These are phyloP conservation scores for Polydrusus pterygomalis DNA, from an alignment of 2,888 invertebrate species.

Conservation along the genomic window DNA sequence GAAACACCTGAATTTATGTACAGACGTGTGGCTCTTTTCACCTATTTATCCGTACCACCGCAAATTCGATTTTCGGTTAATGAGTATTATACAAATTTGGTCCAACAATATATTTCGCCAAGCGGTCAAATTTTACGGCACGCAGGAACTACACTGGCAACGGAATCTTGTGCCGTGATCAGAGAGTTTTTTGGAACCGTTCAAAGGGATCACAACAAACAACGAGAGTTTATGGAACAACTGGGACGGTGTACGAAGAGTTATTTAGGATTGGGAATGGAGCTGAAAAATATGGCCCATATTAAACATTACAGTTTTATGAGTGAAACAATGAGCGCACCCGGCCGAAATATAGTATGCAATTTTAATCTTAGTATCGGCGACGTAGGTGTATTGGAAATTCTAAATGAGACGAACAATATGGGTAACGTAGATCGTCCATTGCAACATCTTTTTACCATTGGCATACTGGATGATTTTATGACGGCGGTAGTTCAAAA, in stretches of 20 bases:
- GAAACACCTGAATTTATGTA: constrained; percentile 23
- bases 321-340: neutral
- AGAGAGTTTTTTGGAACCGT: neutral
- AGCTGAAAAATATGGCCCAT: neutral
- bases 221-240: neutral
- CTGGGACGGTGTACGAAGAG: neutral
- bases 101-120: neutral
- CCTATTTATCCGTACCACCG: neutral
- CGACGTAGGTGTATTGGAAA: neutral
- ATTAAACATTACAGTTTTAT: constrained; percentile 13
- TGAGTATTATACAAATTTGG: neutral
- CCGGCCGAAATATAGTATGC: constrained; percentile 11
- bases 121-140: constrained; percentile 23
- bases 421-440: neutral
- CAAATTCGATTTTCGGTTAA: constrained; percentile 13
- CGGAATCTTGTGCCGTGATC: constrained; percentile 8
- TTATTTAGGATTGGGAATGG: neutral
- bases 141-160: neutral
- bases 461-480: constrained; percentile 18
- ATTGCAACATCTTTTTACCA: neutral
- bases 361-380: constrained; percentile 21
- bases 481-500: constrained; percentile 1
- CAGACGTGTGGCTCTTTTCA: constrained; percentile 11
- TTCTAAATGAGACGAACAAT: constrained; percentile 4
- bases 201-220: neutral